Evolutionary conservation across 2,888 invertebrate genomes (phyloP).

Genomic region (Blastobasis lacticolella): DNA sequence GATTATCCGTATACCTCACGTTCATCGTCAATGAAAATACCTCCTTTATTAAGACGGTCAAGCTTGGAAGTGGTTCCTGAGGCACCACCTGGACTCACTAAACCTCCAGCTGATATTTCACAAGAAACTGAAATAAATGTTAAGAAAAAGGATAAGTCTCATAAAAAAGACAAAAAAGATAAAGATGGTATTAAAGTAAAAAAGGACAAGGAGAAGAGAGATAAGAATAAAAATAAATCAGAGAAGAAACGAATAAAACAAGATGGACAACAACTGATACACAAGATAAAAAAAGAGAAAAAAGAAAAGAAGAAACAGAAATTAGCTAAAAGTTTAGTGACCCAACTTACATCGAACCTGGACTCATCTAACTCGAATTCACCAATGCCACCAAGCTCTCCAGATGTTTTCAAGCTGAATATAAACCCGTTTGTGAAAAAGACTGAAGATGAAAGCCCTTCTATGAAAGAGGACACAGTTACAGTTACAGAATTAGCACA

Average conservation of each 20-base stretch:
- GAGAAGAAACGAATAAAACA: slow-evolving; percentile 80
- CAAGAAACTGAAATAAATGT: slow-evolving; percentile 59
- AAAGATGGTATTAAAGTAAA: slow-evolving; percentile 76
- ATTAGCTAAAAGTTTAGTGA: slow-evolving; percentile 73
- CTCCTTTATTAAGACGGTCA: no score
- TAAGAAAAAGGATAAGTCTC: slow-evolving; percentile 74
- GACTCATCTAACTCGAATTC: slow-evolving; percentile 77
- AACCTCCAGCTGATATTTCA: no score
- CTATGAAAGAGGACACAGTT: slow-evolving; percentile 44
- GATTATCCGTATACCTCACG: no score
- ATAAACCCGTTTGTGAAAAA: slow-evolving; percentile 82
- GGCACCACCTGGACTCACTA: no score
- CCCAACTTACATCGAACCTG: slow-evolving; percentile 87
- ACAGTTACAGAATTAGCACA: slow-evolving; percentile 86
- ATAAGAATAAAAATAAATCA: slow-evolving; percentile 76
- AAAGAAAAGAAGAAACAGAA: slow-evolving; percentile 80
- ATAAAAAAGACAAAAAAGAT: slow-evolving; percentile 79
- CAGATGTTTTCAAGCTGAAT: no score
- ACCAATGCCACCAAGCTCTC: no score
- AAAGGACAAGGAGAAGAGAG: slow-evolving; percentile 81
- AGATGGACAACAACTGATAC: slow-evolving; percentile 78
- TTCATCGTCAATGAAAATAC: no score
- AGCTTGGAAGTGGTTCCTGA: no score
- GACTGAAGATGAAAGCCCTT: slow-evolving; percentile 50
- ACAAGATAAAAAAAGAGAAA: slow-evolving; percentile 78